phyloP scores from a whole-genome alignment of 2,888 invertebrate species.

The Ophion ellenae region DNA sequence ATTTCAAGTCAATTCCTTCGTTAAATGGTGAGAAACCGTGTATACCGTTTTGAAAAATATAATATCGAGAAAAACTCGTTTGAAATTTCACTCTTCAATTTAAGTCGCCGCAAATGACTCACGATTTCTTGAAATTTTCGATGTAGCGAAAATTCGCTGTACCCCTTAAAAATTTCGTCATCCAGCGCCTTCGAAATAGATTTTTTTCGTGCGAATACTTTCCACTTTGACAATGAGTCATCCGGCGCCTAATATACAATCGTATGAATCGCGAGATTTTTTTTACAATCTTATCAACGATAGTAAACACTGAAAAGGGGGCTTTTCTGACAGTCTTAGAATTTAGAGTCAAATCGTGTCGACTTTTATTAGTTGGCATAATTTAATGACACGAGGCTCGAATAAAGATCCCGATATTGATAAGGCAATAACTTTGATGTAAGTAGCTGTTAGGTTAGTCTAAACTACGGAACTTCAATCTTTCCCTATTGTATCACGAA shows the following conservation, averaged over 20 bases:
- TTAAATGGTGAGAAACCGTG: too few species aligned
- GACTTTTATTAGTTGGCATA: too few species aligned
- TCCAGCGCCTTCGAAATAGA: neutral
- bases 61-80: too few species aligned
- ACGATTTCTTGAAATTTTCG: too few species aligned
- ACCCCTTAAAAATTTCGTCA: neutral
- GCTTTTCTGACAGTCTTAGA: neutral
- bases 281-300: neutral
- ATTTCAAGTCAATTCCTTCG: too few species aligned
- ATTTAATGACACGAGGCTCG: too few species aligned
- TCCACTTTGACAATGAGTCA: neutral
- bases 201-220: slow-evolving; percentile 6
- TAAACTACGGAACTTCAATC: neutral
- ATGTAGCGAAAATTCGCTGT: too few species aligned
- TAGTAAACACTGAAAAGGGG: neutral
- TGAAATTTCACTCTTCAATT: too few species aligned
- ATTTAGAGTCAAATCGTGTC: neutral
- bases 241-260: neutral
- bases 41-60: too few species aligned
- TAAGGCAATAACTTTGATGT: too few species aligned
- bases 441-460: neutral
- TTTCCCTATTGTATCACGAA: neutral
- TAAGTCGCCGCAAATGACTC: too few species aligned
- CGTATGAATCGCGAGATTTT: neutral
- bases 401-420: too few species aligned